Conservation (phyloP, 2,113 vertebrate species). For the Pterocles burchelli region DNA sequence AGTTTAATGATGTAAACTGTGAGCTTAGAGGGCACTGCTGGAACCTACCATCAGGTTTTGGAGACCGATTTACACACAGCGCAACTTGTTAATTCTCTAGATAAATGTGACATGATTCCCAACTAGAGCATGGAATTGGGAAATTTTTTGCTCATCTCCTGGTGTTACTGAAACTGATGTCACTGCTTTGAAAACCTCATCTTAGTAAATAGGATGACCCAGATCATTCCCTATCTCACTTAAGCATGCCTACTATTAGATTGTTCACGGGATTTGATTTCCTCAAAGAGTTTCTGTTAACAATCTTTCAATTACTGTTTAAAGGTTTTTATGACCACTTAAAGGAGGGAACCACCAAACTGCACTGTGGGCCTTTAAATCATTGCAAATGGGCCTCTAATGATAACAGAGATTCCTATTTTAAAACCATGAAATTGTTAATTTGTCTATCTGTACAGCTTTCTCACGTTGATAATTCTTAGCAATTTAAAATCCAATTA, state of each 20-base stretch:
- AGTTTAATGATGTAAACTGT: constrained; percentile 38
- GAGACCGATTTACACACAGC: neutral
- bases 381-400: constrained; percentile 47
- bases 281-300: constrained; percentile 51
- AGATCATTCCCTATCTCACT: constrained; percentile 30
- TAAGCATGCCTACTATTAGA: constrained; percentile 30
- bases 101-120: constrained; percentile 20
- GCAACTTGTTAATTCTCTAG: constrained; percentile 42
- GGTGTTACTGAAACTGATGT: constrained; percentile 10
- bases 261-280: constrained; percentile 46
- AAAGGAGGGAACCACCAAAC: constrained; percentile 30
- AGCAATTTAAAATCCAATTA: constrained; percentile 73
- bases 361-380: constrained; percentile 43
- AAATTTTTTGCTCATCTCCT: constrained; percentile 20
- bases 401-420: constrained; percentile 34
- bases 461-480: constrained; percentile 74
- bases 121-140: constrained; percentile 46
- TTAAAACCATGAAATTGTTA: constrained; percentile 78
- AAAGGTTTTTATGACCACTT: constrained; percentile 62
- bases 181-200: constrained; percentile 12
- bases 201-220: constrained; percentile 17
- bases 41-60: neutral
- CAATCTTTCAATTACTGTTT: constrained; percentile 58
- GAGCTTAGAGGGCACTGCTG: constrained; percentile 28
- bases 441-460: constrained; percentile 77